A percentile compares a stretch with the other conserved stretches of the same genome.
phyloP scores from a whole-genome alignment of 2,888 invertebrate species.

The Sicus ferrugineus region DNA sequence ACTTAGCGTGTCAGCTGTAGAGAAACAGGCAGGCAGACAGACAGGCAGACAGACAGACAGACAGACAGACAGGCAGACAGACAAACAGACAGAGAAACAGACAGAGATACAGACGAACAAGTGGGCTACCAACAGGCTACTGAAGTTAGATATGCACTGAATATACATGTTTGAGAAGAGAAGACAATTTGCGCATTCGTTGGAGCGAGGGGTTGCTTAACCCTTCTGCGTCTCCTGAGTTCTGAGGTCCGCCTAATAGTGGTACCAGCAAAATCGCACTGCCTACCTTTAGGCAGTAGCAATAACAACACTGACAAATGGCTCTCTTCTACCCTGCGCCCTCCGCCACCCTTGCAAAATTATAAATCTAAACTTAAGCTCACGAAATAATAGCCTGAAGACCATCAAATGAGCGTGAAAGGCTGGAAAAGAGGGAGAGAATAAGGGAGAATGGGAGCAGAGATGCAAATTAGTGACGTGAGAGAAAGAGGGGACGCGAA shows the following conservation, averaged over 20 bases:
- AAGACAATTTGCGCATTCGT: conserved; percentile 6
- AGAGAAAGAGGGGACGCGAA: conserved; percentile 40
- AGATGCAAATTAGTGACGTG: neutral
- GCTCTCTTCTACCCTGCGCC: conserved; percentile 17
- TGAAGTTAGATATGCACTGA: too few species aligned
- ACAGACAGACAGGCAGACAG: neutral
- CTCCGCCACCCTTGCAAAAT: conserved; percentile 23
- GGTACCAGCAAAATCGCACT: conserved; percentile 29
- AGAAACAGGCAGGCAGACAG: neutral
- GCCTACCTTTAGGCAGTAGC: conserved; percentile 26
- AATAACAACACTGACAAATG: neutral
- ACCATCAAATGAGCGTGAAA: neutral
- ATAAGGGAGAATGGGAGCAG: neutral
- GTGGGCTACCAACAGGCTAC: neutral
- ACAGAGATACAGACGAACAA: neutral
- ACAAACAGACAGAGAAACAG: neutral
- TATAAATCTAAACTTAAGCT: conserved; percentile 30
- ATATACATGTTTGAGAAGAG: neutral
- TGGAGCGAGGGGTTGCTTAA: neutral
- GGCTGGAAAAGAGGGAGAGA: neutral
- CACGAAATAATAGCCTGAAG: conserved; percentile 15
- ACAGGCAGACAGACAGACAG: neutral
- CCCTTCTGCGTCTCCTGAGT: neutral
- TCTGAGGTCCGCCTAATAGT: conserved; percentile 10
- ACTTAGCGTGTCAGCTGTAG: neutral